Conservation (phyloP, 2,797 vertebrate species). For the Pangasius djambal region DNA sequence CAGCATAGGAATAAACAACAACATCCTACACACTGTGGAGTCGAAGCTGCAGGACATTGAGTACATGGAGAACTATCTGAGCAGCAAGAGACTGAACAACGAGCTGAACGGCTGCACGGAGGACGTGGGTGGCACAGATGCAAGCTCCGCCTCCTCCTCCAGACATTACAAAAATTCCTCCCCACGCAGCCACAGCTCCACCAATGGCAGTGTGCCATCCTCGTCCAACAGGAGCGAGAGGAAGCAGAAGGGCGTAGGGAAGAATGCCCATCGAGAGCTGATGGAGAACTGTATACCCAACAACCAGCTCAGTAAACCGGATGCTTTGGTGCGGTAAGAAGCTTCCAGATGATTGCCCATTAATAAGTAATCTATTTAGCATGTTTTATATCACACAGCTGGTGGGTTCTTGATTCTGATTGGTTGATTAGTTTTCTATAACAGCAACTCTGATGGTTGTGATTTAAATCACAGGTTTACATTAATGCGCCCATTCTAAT, state of each 20-base stretch:
- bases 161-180: constrained; percentile 64
- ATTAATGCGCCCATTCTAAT: not conserved
- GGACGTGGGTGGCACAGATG: constrained; percentile 61
- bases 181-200: constrained; percentile 90
- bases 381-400: not conserved
- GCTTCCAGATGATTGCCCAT: not conserved
- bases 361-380: not conserved
- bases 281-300: constrained; percentile 98
- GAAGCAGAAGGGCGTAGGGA: constrained; percentile 92
- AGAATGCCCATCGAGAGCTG: constrained; percentile 89
- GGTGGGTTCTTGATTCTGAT: not conserved
- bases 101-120: constrained; percentile 80
- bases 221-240: constrained; percentile 87
- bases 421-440: not conserved
- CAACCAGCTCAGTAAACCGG: constrained; percentile 96
- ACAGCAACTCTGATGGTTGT: not conserved
- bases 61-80: constrained; percentile 95
- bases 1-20: constrained; percentile 92
- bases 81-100: constrained; percentile 94
- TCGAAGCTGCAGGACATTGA: constrained; percentile 97
- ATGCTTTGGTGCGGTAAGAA: constrained; percentile 88
- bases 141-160: constrained; percentile 50
- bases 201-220: constrained; percentile 88
- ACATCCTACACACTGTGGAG: constrained; percentile 95
- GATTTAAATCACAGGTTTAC: not conserved